Conservation (phyloP, 2,797 vertebrate genomes). For the Okamejei kenojei region DNA sequence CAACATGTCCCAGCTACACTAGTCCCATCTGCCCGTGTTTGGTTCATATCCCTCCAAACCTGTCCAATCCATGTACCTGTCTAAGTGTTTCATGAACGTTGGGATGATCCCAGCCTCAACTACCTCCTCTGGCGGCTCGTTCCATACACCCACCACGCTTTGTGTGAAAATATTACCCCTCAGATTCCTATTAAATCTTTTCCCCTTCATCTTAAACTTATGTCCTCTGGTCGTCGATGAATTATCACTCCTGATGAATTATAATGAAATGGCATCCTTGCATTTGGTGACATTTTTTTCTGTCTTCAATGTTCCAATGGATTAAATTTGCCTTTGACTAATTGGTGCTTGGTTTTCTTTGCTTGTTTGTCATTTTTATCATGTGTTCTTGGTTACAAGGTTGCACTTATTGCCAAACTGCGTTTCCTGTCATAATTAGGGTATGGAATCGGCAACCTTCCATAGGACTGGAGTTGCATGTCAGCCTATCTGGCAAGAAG, state of each 20-base stretch:
- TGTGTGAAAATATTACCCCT: too few species aligned
- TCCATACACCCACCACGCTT: too few species aligned
- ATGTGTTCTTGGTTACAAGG: background rate
- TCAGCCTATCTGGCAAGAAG: background rate
- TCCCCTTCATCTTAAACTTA: too few species aligned
- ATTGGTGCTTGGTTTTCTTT: background rate
- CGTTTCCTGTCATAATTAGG: background rate
- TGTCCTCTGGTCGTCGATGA: background rate
- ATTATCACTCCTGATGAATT: background rate
- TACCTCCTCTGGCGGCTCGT: too few species aligned
- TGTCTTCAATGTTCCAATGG: background rate
- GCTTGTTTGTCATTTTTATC: conserved; percentile 11
- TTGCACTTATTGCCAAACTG: background rate
- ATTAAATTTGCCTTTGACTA: background rate
- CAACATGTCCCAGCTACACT: too few species aligned
- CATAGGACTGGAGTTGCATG: background rate
- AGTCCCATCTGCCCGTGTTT: too few species aligned
- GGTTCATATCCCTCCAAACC: too few species aligned
- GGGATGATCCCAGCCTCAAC: too few species aligned
- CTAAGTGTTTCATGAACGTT: too few species aligned
- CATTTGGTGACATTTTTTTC: too few species aligned
- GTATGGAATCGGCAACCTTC: background rate
- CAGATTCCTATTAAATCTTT: too few species aligned
- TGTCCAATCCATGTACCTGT: too few species aligned
- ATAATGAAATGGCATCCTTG: background rate